Conservation (phyloP, 2,797 vertebrate species). For the Brachyrhaphis roseni region DNA sequence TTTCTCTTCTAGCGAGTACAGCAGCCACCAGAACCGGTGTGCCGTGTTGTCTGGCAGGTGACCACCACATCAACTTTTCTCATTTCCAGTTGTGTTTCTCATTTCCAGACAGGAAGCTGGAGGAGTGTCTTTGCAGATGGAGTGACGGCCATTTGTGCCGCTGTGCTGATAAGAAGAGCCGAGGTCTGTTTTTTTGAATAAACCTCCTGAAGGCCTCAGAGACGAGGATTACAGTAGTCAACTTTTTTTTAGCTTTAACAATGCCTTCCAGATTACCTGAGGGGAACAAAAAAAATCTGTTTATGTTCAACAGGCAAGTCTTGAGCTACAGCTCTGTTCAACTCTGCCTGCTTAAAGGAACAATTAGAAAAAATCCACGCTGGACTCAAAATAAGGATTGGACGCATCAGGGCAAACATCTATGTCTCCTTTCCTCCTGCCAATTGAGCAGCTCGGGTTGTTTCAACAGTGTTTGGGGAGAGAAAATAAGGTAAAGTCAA, state of each 20-base stretch:
- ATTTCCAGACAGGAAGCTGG: background rate
- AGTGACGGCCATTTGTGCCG: constrained; percentile 37
- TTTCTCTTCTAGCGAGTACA: constrained; percentile 55
- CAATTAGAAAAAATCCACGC: constrained; percentile 55
- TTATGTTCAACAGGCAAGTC: constrained; percentile 42
- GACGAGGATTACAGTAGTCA: constrained; percentile 58
- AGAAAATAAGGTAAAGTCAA: constrained; percentile 28
- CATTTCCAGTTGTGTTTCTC: background rate
- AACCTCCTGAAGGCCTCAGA: constrained; percentile 51
- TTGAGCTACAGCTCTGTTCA: constrained; percentile 46
- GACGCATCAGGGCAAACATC: constrained; percentile 43
- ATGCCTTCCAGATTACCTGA: constrained; percentile 58
- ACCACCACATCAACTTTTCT: constrained; percentile 45
- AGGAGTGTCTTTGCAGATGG: constrained; percentile 11
- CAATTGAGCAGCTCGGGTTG: constrained; percentile 57
- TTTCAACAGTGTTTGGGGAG: constrained; percentile 57
- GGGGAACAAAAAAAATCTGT: constrained; percentile 59
- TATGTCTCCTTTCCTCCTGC: constrained; percentile 69
- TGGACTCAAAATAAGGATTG: constrained; percentile 38
- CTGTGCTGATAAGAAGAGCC: constrained; percentile 44
- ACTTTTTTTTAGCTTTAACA: constrained; percentile 61
- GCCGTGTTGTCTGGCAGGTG: constrained; percentile 52
- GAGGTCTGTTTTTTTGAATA: constrained; percentile 37
- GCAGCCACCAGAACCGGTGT: constrained; percentile 28
- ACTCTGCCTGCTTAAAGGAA: constrained; percentile 39